These are phyloP conservation scores for Eupsittula cactorum DNA, from an alignment of 2,113 vertebrate species.

Conservation along the genomic window DNA sequence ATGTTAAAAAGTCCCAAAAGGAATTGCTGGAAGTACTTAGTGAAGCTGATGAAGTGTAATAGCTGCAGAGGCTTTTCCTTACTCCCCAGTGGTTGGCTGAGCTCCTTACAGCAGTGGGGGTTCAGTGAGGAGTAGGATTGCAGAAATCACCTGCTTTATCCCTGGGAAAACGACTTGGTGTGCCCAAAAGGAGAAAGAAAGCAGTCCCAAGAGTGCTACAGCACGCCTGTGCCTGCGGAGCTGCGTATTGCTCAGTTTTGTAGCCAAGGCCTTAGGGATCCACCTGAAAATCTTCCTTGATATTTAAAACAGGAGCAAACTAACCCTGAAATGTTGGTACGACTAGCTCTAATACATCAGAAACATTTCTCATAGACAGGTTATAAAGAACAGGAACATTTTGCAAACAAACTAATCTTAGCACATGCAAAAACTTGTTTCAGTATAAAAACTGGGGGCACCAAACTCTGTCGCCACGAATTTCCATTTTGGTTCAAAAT, in stretches of 20 bases:
- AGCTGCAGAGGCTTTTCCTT: background rate
- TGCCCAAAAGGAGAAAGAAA: background rate
- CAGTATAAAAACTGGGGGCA: background rate
- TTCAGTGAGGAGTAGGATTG: background rate
- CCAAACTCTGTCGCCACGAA: background rate
- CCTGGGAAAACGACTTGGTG: background rate
- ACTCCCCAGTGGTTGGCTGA: background rate
- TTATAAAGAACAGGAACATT: constrained; percentile 8
- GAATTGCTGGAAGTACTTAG: constrained; percentile 15
- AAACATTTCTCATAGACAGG: background rate
- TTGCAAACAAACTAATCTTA: background rate
- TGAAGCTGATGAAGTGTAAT: constrained; percentile 10
- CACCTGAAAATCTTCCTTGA: constrained; percentile 3
- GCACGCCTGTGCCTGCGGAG: background rate
- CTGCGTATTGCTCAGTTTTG: background rate
- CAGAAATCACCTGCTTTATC: background rate
- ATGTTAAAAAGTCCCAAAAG: background rate
- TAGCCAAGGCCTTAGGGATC: constrained; percentile 41
- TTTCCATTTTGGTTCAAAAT: constrained; percentile 30
- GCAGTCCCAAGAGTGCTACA: background rate
- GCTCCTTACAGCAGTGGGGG: background rate
- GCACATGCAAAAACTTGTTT: background rate
- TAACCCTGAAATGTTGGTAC: constrained; percentile 39
- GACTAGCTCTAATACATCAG: background rate
- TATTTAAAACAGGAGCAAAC: constrained; percentile 52